A percentile compares a stretch with the other conserved stretches of the same genome.
Conservation (phyloP, 1,140 invertebrate species). For the Drosophila lacertosa region DNA sequence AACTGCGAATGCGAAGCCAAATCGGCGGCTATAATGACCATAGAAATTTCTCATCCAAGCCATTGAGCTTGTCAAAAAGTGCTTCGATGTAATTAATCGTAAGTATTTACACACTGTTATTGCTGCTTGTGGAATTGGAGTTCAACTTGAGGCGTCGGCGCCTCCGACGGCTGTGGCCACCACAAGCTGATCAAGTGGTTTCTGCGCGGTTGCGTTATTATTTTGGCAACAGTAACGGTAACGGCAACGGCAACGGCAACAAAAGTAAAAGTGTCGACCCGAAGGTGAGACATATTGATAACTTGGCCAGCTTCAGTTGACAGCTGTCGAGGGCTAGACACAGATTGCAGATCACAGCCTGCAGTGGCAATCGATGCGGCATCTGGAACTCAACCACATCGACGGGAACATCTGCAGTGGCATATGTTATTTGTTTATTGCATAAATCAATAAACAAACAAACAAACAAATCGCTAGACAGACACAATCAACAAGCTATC, state of each 20-base stretch:
- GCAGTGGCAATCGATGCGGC: conserved; percentile 51
- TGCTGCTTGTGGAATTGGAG: conserved; percentile 9
- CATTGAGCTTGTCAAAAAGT: conserved; percentile 51
- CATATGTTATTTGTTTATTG: conserved; percentile 62
- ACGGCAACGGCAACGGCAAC: conserved; percentile 15
- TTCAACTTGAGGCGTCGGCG: conserved; percentile 37
- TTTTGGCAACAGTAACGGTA: too few relatives aligned
- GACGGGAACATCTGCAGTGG: conserved; percentile 40
- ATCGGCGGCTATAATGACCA: conserved; percentile 25
- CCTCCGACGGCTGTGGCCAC: conserved; percentile 28
- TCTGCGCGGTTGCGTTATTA: conserved; percentile 21
- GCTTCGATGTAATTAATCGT: conserved; percentile 72
- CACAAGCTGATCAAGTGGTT: conserved; percentile 19
- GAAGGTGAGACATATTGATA: conserved; percentile 33
- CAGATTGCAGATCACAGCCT: background rate
- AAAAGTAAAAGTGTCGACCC: conserved; percentile 48
- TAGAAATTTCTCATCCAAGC: conserved; percentile 63
- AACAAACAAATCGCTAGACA: conserved; percentile 11
- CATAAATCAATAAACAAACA: conserved; percentile 63
- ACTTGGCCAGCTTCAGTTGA: conserved; percentile 27
- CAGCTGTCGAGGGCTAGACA: conserved; percentile 17
- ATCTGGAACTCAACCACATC: background rate
- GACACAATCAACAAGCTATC: conserved; percentile 35
- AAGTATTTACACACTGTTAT: conserved; percentile 65
- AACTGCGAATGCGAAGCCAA: background rate